phyloP scores from a whole-genome alignment of 1,140 invertebrate species.

The Phortica variegata region DNA sequence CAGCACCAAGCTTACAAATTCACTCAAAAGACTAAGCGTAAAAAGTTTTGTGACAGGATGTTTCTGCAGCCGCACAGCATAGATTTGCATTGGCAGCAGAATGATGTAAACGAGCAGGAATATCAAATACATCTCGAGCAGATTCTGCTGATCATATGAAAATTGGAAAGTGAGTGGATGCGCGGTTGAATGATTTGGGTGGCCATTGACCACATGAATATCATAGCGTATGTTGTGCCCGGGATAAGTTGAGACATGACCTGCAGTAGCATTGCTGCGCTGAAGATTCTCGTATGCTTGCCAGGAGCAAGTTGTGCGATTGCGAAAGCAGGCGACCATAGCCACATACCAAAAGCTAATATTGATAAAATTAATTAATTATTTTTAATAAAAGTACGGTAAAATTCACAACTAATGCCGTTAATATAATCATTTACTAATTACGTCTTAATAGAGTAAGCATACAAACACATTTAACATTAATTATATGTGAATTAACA shows the following conservation, averaged over 20 bases:
- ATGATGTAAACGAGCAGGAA: slow-evolving; percentile 88
- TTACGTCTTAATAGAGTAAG: no score
- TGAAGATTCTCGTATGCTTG: slow-evolving; percentile 65
- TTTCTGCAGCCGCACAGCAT: slow-evolving; percentile 81
- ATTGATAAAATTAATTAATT: no score
- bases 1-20: slow-evolving; percentile 80
- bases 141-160: slow-evolving; percentile 93
- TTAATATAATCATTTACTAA: no score
- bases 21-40: slow-evolving; percentile 80
- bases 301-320: slow-evolving; percentile 78
- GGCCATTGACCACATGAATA: slow-evolving; percentile 94
- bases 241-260: slow-evolving; percentile 26
- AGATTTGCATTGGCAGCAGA: slow-evolving; percentile 84
- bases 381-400: no score
- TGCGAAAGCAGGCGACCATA: slow-evolving; percentile 86
- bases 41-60: slow-evolving; percentile 91
- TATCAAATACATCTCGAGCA: slow-evolving; percentile 86
- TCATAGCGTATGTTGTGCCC: slow-evolving; percentile 77
- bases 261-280: slow-evolving; percentile 41
- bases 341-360: slow-evolving; percentile 97
- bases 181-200: slow-evolving; percentile 79
- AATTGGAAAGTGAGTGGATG: slow-evolving; percentile 93
- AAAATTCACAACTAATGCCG: no score
- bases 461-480: no score
- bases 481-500: no score